Conservation (phyloP, 2,888 invertebrate genomes). For the Hirtodrosophila alboralis region DNA sequence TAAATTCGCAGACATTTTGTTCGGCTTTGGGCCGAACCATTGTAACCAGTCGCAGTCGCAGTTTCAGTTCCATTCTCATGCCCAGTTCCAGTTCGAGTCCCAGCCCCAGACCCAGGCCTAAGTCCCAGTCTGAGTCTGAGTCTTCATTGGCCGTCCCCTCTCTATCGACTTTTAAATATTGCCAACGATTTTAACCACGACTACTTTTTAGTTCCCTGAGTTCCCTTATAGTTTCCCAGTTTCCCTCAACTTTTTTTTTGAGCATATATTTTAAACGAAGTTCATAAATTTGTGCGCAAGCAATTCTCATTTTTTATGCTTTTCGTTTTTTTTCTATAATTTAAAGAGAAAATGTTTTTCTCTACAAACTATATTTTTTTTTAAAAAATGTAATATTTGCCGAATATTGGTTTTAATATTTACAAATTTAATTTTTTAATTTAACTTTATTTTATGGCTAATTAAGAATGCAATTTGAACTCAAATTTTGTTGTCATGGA, state of each 20-base stretch:
- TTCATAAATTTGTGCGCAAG: slow-evolving; percentile 67
- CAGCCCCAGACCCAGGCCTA: slow-evolving; percentile 1
- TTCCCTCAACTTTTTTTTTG: slow-evolving; percentile 5
- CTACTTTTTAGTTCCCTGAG: slow-evolving; percentile 13
- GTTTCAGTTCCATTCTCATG: slow-evolving; percentile 13
- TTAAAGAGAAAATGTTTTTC: slow-evolving; percentile 9
- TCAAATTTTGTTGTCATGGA: too few species aligned
- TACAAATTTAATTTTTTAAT: too few species aligned
- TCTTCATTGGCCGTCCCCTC: slow-evolving; percentile 27
- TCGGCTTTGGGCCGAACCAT: slow-evolving; percentile 18
- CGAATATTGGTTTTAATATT: too few species aligned
- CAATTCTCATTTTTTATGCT: slow-evolving; percentile 38
- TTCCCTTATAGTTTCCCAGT: neutral
- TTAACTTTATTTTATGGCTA: too few species aligned
- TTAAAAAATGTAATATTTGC: neutral
- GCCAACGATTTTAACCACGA: slow-evolving; percentile 39
- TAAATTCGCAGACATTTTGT: slow-evolving; percentile 81
- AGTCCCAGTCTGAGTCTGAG: slow-evolving; percentile 7
- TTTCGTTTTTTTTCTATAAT: slow-evolving; percentile 18
- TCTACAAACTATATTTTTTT: too few species aligned
- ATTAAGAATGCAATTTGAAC: too few species aligned
- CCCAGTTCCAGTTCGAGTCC: slow-evolving; percentile 10
- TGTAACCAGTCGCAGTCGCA: slow-evolving; percentile 4
- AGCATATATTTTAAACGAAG: slow-evolving; percentile 56
- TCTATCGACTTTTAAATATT: slow-evolving; percentile 42